A percentile compares a stretch with the other conserved stretches of the same genome.
Evolutionary conservation across 2,888 invertebrate species (phyloP).

Genomic region (Augiades crinisus): DNA sequence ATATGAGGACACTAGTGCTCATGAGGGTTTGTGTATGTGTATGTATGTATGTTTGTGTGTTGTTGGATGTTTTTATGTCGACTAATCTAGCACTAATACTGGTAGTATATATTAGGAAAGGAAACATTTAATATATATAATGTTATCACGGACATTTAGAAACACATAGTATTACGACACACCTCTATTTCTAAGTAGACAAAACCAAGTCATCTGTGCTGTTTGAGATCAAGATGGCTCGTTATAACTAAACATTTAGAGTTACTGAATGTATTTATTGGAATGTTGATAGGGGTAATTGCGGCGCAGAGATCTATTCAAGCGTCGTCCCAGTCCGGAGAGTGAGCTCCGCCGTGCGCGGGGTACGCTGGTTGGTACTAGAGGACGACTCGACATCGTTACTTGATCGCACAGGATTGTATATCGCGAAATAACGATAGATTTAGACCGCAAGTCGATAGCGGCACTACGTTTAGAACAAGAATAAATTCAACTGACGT

Average conservation of each 20-base stretch:
- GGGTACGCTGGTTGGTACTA: too few relatives aligned
- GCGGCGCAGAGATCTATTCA: too few relatives aligned
- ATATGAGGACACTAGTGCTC: background rate
- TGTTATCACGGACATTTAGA: background rate
- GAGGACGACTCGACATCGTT: too few relatives aligned
- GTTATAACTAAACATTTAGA: background rate
- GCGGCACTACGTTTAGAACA: background rate
- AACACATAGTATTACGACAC: background rate
- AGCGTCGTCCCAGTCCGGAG: too few relatives aligned
- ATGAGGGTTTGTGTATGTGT: background rate
- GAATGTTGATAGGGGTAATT: background rate
- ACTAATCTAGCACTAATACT: slow-evolving; percentile 3
- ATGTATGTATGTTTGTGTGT: background rate
- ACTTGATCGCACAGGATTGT: too few relatives aligned
- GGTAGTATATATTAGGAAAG: background rate
- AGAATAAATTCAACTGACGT: background rate
- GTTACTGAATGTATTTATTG: background rate
- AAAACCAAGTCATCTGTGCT: background rate
- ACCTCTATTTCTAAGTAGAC: background rate
- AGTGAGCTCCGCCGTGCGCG: too few relatives aligned
- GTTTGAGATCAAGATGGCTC: background rate
- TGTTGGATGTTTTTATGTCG: slow-evolving; percentile 1
- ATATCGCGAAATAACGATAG: too few relatives aligned
- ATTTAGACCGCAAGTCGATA: too few relatives aligned
- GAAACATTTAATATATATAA: too few relatives aligned